Base-by-base conservation (phyloP, 2,797 vertebrate genomes). In the Poecile montanus region DNA sequence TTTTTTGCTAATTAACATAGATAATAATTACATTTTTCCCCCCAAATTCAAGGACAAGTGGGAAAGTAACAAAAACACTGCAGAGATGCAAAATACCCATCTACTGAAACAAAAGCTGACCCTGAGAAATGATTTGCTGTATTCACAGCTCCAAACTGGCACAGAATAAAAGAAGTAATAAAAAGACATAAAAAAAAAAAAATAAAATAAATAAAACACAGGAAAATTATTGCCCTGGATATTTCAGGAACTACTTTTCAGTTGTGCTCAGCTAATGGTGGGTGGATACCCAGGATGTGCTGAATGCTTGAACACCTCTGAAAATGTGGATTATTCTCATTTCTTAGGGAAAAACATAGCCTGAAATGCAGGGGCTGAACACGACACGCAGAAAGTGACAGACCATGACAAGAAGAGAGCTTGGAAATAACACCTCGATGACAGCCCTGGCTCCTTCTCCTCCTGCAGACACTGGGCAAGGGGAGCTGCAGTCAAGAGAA, bases 1-100 rank as follows among this genome's bases (percentile, higher is more conserved):
- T 56, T 84, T 67, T 89, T 83, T 88, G 23, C 47, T 88, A 77
- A 91, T 96, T 94, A 93, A 72, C 27, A 78, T 4, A 63, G 66
- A 88, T 72, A 74, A 85, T 68, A 61, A 91, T 89, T 30, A 13
- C 18, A 36, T 40, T 50, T 30, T 10, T 22, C 8, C 15, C 6
- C n/a, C 36, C 13, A 29, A 65, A 58, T 48, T 63, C 79, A 91
- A 85, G 73, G 85, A 68, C 82, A 81, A 75, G 9, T 32, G 53
- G 32, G 17, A 71, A 77, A 48, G 45, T 40, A 85, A 91, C 29
- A 79, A 58, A 83, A 73, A 65, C 71, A 8, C 34, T 58, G 68
- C 78, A 61, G 61, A 68, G 42, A 73, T 11, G 44, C 38, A 78
- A 29, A 83, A 53, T 47, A 79, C 63, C 15, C 32, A 44, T 27